Evolutionary conservation across 2,888 invertebrate species (phyloP), one percentile per base, ranked within the genome.

Genomic region (Meiosimyza platycephala): DNA sequence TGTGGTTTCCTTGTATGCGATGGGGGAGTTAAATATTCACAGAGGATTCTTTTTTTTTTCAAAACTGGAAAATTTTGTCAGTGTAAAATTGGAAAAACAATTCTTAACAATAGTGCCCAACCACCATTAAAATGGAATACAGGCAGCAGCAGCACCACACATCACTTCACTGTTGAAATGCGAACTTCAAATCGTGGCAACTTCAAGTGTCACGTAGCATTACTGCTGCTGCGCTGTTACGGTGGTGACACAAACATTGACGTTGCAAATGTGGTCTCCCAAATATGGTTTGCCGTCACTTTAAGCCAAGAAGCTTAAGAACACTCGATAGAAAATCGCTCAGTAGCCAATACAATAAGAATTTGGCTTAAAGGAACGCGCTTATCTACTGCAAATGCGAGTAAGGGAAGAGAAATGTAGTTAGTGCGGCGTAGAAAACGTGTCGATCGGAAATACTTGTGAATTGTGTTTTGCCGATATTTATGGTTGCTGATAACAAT

Each of bases 151-250:
- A 60, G 2, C 60, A 54, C 51, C 59, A 72, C 15, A 6, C 13
- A 40, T 9, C 9, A 40, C 40, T 40, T n/a, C n/a, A n/a, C 2
- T 40, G 6, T 40, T 40, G 40, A 40, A 40, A 40, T 40, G 40
- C 9, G 40, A 48, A 18, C 18, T 54, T 13, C 59, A 40, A 48
- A 60, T 60, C 66, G 72, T 52, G 66, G 66, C 66, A 3, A 60
- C 40, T 50, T 60, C 54, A 72, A 66, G 72, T 67, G 72, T 72
- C 72, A 72, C 72, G 72, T 72, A 59, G 63, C 54, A 63, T 48
- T 71, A 40, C 33, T 18, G 70, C 13, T 13, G 70, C 40, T 16
- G 63, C 54, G 48, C 50, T 63, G 63, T 7, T 48, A 16, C 40
- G 47, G 7, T 18, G 7, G 40, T 40, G 40, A 40, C 40, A 40